A percentile compares a stretch with the other conserved stretches of the same genome.
Conservation (phyloP, 2,797 vertebrate genomes). For the Myotis daubentonii region DNA sequence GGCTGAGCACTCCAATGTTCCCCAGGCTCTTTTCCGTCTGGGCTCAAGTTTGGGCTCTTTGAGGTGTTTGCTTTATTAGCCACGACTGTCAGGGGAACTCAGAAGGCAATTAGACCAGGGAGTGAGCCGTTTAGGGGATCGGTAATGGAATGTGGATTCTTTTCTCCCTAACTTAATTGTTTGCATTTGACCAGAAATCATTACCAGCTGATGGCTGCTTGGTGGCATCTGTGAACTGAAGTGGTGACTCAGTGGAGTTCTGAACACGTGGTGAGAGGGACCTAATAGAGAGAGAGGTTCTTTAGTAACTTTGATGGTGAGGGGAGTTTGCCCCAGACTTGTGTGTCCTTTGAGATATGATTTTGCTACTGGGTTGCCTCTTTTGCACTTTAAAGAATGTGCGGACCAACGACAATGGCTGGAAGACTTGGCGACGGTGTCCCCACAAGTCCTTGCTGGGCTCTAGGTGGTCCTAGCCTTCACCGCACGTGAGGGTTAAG, state of each 20-base stretch:
- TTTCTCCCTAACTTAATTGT: constrained; percentile 60
- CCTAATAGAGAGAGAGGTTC: not conserved
- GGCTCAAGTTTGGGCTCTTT: constrained; percentile 65
- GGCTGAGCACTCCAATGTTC: not conserved
- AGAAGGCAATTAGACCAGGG: constrained; percentile 70
- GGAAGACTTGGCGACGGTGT: not conserved
- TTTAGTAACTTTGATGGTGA: not conserved
- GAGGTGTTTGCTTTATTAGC: constrained; percentile 59
- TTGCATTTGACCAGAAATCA: constrained; percentile 72
- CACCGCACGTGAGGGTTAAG: not conserved
- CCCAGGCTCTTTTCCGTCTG: constrained; percentile 19
- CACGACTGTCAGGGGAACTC: constrained; percentile 63
- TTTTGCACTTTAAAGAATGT: not conserved
- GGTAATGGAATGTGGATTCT: constrained; percentile 59
- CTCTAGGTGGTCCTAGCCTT: not conserved
- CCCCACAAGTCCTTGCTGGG: not conserved
- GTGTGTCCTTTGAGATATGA: not conserved
- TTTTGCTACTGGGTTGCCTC: not conserved
- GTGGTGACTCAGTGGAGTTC: constrained; percentile 40
- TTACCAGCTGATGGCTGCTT: constrained; percentile 50
- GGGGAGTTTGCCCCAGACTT: not conserved
- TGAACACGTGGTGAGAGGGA: not conserved
- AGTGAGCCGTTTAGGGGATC: not conserved
- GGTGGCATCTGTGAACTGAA: constrained; percentile 67
- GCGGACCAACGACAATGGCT: not conserved